phyloP scores from a whole-genome alignment of 2,797 vertebrate species.

The Chelmon rostratus region DNA sequence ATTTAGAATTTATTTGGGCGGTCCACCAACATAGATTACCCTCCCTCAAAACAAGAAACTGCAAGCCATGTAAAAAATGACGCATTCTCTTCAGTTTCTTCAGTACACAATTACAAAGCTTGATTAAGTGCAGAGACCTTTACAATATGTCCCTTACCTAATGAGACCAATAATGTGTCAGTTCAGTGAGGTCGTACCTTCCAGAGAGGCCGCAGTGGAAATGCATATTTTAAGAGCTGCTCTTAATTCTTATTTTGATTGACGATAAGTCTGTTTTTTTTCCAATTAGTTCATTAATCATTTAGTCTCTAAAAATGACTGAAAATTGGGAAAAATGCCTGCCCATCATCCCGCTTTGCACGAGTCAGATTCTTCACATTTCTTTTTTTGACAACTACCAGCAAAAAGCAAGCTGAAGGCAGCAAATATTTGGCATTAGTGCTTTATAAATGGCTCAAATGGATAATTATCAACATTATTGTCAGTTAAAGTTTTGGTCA shows the following conservation, averaged over 20 bases:
- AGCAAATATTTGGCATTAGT: neutral
- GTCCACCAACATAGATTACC: conserved; percentile 33
- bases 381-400: conserved; percentile 20
- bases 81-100: neutral
- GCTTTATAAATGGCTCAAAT: neutral
- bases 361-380: neutral
- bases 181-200: neutral
- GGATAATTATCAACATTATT: neutral
- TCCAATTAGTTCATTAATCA: too few relatives aligned
- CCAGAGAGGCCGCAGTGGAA: neutral
- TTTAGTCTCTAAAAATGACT: too few relatives aligned
- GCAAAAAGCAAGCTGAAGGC: neutral
- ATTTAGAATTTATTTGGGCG: conserved; percentile 32
- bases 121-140: conserved; percentile 20
- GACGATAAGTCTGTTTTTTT: neutral
- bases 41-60: neutral
- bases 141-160: neutral
- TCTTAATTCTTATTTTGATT: neutral
- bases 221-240: neutral
- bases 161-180: conserved; percentile 13
- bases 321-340: neutral
- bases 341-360: neutral
- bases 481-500: neutral
- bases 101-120: neutral
- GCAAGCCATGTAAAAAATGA: neutral